Evolutionary conservation across 2,797 vertebrate genomes (phyloP), one percentile per base, ranked within the genome.

Genomic region (Mormyrops attenuatus): DNA sequence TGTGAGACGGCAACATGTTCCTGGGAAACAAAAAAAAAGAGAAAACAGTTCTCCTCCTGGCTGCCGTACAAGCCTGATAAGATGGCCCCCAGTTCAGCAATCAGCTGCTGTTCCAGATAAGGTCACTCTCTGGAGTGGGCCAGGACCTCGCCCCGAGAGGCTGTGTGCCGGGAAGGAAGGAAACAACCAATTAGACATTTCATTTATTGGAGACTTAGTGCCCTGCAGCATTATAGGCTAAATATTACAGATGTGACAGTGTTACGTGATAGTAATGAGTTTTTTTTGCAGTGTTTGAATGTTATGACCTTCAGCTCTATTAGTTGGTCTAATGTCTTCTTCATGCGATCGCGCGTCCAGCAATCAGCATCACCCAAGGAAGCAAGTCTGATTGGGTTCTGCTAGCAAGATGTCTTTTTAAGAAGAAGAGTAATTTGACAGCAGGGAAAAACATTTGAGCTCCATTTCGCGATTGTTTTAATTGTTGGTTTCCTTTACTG

Each of bases 131-230:
- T 94, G 93, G 95, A 95, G 91, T 91, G 92, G 95, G 93, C 94
- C 97, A 94, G 94, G 96, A 97, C 97, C 96, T 95, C 94, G 96
- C 96, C 94, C 96, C 94, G 95, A 94, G 96, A 95, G 95, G 92
- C 94, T 95, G 95, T 93, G 93, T 94, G 95, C 95, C 94, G 91
- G 95, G 97, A 93, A 96, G 97, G 97, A 97, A 98, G 97, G 97
- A 98, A 98, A 97, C 97, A 97, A 98, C 98, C 97, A 97, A 97
- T 98, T 97, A 97, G 95, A 91, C 92, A 95, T 96, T 96, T 97
- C 97, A 97, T 96, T 94, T 96, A 96, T 97, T 96, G 96, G 91
- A 91, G 92, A 94, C 94, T 95, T 95, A 22, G n/a, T 63, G 7
- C 96, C 95, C 95, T 95, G 95, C 95, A 91, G 92, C 95, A 96